Percentiles rank a stretch among this genome's conserved stretches.
phyloP scores from a whole-genome alignment of 2,113 vertebrate species.

The Takifugu flavidus region DNA sequence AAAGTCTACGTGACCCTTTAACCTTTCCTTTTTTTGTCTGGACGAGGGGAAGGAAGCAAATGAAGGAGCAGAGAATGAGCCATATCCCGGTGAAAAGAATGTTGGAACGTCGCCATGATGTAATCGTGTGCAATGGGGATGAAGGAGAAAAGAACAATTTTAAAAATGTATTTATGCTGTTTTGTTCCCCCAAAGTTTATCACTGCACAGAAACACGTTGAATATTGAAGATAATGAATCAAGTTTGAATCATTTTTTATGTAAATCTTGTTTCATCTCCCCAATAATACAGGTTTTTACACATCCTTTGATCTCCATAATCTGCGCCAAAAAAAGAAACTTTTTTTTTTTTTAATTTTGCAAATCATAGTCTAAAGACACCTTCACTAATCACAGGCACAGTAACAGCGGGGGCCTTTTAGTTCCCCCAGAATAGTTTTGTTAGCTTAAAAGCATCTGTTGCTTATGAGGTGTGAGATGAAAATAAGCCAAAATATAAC shows the following conservation, averaged over 20 bases:
- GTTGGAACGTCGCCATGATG: too few relatives aligned
- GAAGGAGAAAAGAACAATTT: too few relatives aligned
- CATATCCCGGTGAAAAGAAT: too few relatives aligned
- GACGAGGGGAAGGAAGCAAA: too few relatives aligned
- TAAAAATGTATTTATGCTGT: too few relatives aligned
- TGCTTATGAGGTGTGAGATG: neutral
- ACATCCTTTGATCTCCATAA: too few relatives aligned
- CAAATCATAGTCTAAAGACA: constrained; percentile 11
- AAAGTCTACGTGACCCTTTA: too few relatives aligned
- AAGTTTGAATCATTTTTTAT: constrained; percentile 22
- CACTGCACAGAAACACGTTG: neutral
- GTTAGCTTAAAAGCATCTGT: neutral
- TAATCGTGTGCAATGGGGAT: too few relatives aligned
- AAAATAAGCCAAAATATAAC: neutral
- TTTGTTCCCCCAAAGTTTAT: neutral
- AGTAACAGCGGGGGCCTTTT: neutral
- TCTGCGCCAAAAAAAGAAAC: neutral
- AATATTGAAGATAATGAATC: constrained; percentile 9
- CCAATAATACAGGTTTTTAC: too few relatives aligned
- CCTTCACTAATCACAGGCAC: constrained; percentile 4
- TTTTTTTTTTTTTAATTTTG: neutral
- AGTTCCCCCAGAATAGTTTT: constrained; percentile 17
- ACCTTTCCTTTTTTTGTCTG: too few relatives aligned
- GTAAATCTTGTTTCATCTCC: constrained; percentile 9
- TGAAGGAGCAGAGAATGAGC: too few relatives aligned